phyloP scores from a whole-genome alignment of 2,113 vertebrate genomes.

The Tetrao urogallus region DNA sequence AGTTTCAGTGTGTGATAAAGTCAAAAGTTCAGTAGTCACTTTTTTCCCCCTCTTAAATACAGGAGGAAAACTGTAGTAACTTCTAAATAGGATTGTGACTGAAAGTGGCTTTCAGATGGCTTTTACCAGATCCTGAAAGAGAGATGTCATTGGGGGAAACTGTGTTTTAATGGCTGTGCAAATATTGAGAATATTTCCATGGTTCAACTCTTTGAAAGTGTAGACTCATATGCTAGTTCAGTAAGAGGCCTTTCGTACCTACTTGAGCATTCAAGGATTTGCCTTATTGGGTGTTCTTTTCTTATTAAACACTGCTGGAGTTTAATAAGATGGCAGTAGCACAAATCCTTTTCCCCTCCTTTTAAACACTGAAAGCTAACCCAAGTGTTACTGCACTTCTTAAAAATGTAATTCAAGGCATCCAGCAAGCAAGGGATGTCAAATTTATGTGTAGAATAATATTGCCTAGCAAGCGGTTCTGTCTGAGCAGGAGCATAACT shows the following conservation, averaged over 20 bases:
- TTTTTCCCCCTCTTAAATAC: not conserved
- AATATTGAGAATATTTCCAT: constrained; percentile 18
- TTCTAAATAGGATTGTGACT: constrained; percentile 35
- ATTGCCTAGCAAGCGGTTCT: constrained; percentile 28
- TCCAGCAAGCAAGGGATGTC: constrained; percentile 50
- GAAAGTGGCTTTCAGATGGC: constrained; percentile 57
- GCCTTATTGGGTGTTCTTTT: constrained; percentile 39
- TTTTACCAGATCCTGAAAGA: constrained; percentile 52
- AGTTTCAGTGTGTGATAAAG: constrained; percentile 57
- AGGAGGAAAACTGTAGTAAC: not conserved
- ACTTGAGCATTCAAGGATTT: constrained; percentile 63
- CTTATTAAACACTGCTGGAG: constrained; percentile 56
- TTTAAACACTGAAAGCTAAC: constrained; percentile 58
- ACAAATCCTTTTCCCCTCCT: constrained; percentile 29
- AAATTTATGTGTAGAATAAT: constrained; percentile 40
- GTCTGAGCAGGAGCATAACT: not conserved
- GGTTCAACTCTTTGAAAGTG: constrained; percentile 16
- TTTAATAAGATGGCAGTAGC: constrained; percentile 49
- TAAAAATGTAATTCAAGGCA: constrained; percentile 44
- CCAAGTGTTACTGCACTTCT: not conserved
- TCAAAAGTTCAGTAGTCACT: constrained; percentile 44
- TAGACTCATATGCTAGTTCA: constrained; percentile 5
- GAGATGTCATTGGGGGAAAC: constrained; percentile 12
- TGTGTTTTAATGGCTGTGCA: constrained; percentile 48
- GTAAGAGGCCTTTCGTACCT: constrained; percentile 32